These are phyloP conservation scores for Drosophila oshimai DNA, from an alignment of 1,140 invertebrate genomes.

Conservation along the genomic window DNA sequence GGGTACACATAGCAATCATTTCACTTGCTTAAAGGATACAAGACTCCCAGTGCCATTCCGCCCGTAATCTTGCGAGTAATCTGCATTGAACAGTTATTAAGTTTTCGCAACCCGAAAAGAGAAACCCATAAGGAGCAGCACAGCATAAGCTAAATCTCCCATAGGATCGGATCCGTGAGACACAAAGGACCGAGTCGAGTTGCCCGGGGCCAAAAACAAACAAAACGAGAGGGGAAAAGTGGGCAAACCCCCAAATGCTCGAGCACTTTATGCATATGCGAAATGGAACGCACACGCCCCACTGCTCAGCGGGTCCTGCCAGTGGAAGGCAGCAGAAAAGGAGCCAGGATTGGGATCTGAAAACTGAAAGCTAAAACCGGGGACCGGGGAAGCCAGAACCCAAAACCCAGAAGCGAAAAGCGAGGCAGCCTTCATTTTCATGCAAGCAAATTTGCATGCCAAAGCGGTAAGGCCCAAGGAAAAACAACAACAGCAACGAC, in stretches of 20 bases:
- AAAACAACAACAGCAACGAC: constrained; percentile 32
- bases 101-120: constrained; percentile 52
- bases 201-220: constrained; percentile 24
- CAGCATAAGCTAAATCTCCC: constrained; percentile 24
- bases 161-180: background rate
- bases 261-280: constrained; percentile 62
- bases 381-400: background rate
- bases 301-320: constrained; percentile 30
- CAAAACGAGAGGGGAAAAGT: constrained; percentile 19
- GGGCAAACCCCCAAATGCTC: constrained; percentile 22
- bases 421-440: constrained; percentile 64
- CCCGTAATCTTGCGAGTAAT: constrained; percentile 49
- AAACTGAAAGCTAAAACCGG: background rate
- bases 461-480: constrained; percentile 48
- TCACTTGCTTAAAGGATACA: background rate
- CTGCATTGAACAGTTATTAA: constrained; percentile 75
- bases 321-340: constrained; percentile 1
- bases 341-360: background rate
- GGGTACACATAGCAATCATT: background rate
- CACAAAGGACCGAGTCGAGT: constrained; percentile 33
- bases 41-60: constrained; percentile 5
- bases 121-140: constrained; percentile 23
- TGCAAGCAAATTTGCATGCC: constrained; percentile 75
- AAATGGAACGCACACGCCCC: constrained; percentile 66
- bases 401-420: background rate